Evolutionary conservation across 1,140 invertebrate genomes (phyloP).

Genomic region (Ceratosolen fusciceps): DNA sequence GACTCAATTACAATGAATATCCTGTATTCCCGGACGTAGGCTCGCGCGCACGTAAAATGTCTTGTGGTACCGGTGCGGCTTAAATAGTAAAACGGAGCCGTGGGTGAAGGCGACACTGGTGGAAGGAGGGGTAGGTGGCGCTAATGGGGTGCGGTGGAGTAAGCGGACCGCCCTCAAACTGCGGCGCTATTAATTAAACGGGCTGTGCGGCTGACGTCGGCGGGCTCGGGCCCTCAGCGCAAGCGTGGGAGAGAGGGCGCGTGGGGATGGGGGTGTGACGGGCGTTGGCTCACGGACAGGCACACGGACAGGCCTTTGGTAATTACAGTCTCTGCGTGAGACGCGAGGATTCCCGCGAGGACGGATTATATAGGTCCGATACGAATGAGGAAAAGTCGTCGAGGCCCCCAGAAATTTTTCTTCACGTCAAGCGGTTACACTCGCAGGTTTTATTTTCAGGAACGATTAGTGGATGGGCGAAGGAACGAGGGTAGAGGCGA

Average conservation of each 20-base stretch:
- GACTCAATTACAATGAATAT: conserved; percentile 28
- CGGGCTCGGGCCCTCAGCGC: too few relatives aligned
- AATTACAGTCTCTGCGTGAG: conserved; percentile 35
- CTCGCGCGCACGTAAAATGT: too few relatives aligned
- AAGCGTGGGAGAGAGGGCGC: too few relatives aligned
- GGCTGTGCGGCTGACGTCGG: conserved; percentile 51
- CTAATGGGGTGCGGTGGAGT: conserved; percentile 45
- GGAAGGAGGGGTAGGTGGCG: too few relatives aligned
- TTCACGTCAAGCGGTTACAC: too few relatives aligned
- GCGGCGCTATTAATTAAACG: conserved; percentile 57
- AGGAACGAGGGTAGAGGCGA: too few relatives aligned
- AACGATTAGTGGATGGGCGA: too few relatives aligned
- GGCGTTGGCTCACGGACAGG: neutral
- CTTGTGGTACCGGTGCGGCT: too few relatives aligned
- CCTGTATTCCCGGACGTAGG: neutral
- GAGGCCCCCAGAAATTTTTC: too few relatives aligned
- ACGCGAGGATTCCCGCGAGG: conserved; percentile 2
- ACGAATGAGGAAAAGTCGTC: neutral
- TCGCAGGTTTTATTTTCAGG: too few relatives aligned
- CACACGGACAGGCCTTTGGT: conserved; percentile 10
- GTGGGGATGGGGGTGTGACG: neutral
- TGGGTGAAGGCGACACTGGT: conserved; percentile 55
- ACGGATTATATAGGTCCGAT: conserved; percentile 3
- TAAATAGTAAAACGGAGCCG: conserved; percentile 46
- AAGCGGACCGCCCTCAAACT: conserved; percentile 53